Base-by-base conservation (phyloP, 2,888 invertebrate genomes). In the Diloba caeruleocephala region DNA sequence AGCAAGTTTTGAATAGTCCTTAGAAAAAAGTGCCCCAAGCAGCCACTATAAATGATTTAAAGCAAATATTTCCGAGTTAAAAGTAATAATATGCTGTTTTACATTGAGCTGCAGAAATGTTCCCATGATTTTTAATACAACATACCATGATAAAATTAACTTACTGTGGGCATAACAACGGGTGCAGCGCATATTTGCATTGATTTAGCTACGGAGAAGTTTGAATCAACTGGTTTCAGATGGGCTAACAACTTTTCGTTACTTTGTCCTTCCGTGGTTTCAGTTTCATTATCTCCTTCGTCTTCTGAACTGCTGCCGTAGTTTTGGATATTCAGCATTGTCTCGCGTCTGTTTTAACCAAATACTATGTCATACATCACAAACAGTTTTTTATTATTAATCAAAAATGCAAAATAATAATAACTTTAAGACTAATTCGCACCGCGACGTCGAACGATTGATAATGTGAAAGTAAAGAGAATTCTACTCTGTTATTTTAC, bases 181-280 rank as follows among this genome's bases (percentile, higher is more conserved):
- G 98, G 98, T 0, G 98, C 97, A 19, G 98, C 95, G 85, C 97
- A 97, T 59, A 98, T 93, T 76, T 96, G 94, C 76, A 97, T 85
- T 10, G 92, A 91, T 68, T 94, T 96, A 14, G 95, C 95, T 2
- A 96, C 79, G 0, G 96, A 96, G 65, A 94, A 91, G 56, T 92
- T 93, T 42, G 93, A 84, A 71, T 94, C 89, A 59, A 95, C 85
- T 48, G 95, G 94, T 84, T 94, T 94, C 33, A 95, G 84, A 79
- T 95, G 94, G 31, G 89, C 85, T 58, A 93, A 82, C 53, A 89
- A 74, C 52, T 81, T 86, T 68, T 89, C 90, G 42, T 88, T 89
- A 67, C 89, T 92, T 60, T 87, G 79, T 73, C 85, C 79, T 79
- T 79, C 84, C 42, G 68, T 74, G n/a, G 72, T 76, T 60, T 90